Base-by-base conservation (phyloP, 2,888 invertebrate genomes). In the Atethmia centrago region DNA sequence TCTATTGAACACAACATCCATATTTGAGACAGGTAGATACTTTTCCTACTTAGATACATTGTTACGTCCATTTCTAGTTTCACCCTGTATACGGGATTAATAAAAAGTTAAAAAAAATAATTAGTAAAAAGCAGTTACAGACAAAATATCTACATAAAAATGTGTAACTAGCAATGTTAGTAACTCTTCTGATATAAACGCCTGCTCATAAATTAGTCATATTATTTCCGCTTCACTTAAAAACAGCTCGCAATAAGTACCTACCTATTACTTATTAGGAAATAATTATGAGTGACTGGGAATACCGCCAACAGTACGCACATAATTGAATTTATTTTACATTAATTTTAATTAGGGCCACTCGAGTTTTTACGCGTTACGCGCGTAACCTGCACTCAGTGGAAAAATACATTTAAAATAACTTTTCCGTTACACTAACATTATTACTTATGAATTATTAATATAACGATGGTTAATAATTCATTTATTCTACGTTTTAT, bases 371-470 rank as follows among this genome's bases (percentile, higher is more conserved):
- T 71, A 82, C 65, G 71, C 55, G 63, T 40, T 19, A 49, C 31
- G 47, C 53, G n/a, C 45, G 61, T 51, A 71, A 71, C 66, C 16
- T 36, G 40, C 62, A 66, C 45, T 55, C 28, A 8, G 62, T 51
- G n/a, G 16, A 69, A 71, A 74, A 68, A 79, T 70, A 77, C 63
- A 68, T 36, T 74, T 80, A 79, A 82, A 77, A 86, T 85, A 80
- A 74, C 40, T 81, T 85, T 87, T 80, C 86, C 81, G 80, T 87
- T 80, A 82, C 71, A 79, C 62, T 80, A 79, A 85, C 85, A 82
- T 84, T 84, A 82, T 87, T 80, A 77, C 77, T 61, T 73, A 88
- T 88, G 87, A 88, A 88, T 88, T 88, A 88, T 88, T 88, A 85
- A 88, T 88, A 87, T 74, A 83, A 69, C 53, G 72, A 85, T 83